Base-by-base conservation (phyloP, 35 echinoderm and acorn worm genomes). In the Anneissia japonica region DNA sequence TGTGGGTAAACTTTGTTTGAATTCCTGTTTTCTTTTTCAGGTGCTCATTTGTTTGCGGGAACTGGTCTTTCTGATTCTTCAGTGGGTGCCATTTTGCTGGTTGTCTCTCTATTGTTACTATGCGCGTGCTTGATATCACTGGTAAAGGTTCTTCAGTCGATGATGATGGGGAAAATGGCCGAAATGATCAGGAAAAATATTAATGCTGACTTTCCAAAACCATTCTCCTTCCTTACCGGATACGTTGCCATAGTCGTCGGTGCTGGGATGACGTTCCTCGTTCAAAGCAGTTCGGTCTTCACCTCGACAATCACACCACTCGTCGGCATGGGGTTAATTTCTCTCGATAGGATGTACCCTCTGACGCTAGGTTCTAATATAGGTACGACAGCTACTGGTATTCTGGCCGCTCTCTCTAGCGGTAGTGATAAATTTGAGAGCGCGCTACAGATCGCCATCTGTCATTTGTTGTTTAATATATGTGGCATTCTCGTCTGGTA, bases 201-300 rank as follows among this genome's bases (percentile, higher is more conserved):
- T 77, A 98, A 98, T 31, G 91, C 95, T 9, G 95, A 98, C 72
- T 98, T 98, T 84, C 95, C 95, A 7, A 92, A 92, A 5, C 72
- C 40, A 37, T 16, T 86, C n/a, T 40, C 81, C 0, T 81, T 86
- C 74, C 73, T 98, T 11, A 93, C 95, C 31, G 95, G 95, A 46
- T 98, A 98, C 83, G 36, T 98, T 14, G 95, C 95, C 30, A 98
- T 98, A 31, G 1, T 87, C 0, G 81, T 98, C 40, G 95, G 95
- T 31, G 95, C 95, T 5, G 85, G 88, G 0, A 56, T 93, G 34
- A 98, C 95, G 0, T 93, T 98, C 64, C 55, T 98, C 39, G 95
- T 98, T 21, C 95, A 98, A 72, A 98, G 95, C 39, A 98, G 95
- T 77, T 98, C 95, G 0, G 87, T 98, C 40, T 98, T 98, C 77